phyloP scores from a whole-genome alignment of 2,797 vertebrate genomes.

The Pseudochromis fuscus region DNA sequence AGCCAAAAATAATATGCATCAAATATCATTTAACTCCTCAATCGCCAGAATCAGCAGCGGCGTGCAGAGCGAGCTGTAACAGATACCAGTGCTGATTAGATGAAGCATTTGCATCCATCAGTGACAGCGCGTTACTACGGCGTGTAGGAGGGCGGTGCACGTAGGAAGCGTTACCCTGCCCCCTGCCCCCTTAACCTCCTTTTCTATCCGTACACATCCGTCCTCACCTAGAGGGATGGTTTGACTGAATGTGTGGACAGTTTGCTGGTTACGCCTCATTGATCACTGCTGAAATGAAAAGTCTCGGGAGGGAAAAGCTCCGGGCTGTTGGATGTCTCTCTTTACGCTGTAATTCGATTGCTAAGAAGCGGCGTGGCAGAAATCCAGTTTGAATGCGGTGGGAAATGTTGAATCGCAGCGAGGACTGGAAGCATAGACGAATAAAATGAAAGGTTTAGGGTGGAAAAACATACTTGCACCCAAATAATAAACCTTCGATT shows the following conservation, averaged over 20 bases:
- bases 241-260: slow-evolving; percentile 34
- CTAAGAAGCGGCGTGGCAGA: slow-evolving; percentile 27
- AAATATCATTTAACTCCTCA: background rate
- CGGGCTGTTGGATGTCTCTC: slow-evolving; percentile 33
- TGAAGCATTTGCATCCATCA: slow-evolving; percentile 12
- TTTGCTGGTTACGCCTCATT: slow-evolving; percentile 39
- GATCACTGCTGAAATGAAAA: slow-evolving; percentile 44
- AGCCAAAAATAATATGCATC: background rate
- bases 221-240: slow-evolving; percentile 19
- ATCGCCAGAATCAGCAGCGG: background rate
- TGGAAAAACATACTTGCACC: too few relatives aligned
- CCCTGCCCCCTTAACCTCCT: background rate
- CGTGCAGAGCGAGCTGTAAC: background rate
- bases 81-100: slow-evolving; percentile 12
- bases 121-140: background rate
- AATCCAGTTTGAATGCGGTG: slow-evolving; percentile 28
- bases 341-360: slow-evolving; percentile 37
- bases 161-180: background rate
- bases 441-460: slow-evolving; percentile 12
- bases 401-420: slow-evolving; percentile 12
- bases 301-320: slow-evolving; percentile 29
- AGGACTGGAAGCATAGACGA: background rate
- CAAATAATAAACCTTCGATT: too few relatives aligned
- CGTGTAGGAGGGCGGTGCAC: background rate
- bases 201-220: background rate